A percentile compares a stretch with the other conserved stretches of the same genome.
Conservation (phyloP, 2,888 invertebrate species). For the Dryadula phaetusa region DNA sequence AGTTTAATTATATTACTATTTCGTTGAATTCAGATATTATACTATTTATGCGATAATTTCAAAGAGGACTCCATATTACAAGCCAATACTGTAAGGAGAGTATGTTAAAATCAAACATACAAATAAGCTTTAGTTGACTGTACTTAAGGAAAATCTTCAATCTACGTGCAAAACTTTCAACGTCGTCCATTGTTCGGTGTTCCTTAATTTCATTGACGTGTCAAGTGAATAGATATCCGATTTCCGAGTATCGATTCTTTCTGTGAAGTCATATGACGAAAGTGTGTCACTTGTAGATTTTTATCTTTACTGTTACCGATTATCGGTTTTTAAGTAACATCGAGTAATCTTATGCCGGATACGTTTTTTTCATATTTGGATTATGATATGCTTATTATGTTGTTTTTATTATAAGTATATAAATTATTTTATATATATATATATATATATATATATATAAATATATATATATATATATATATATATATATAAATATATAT, state of each 20-base stretch:
- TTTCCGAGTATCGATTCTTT: constrained; percentile 41
- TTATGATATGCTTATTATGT: background rate
- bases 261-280: constrained; percentile 43
- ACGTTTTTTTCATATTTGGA: constrained; percentile 1
- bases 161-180: background rate
- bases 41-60: too few species aligned
- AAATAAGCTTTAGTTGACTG: constrained; percentile 1
- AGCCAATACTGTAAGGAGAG: too few species aligned
- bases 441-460: too few species aligned
- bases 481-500: too few species aligned
- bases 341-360: constrained; percentile 13
- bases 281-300: constrained; percentile 46
- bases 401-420: background rate
- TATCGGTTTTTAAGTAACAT: constrained; percentile 31
- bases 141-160: constrained; percentile 25
- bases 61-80: too few species aligned
- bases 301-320: constrained; percentile 35
- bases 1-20: too few species aligned
- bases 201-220: constrained; percentile 31
- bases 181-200: constrained; percentile 25
- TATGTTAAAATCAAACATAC: too few species aligned
- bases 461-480: too few species aligned
- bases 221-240: constrained; percentile 34
- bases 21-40: too few species aligned
- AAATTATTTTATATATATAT: background rate